Evolutionary conservation across 2,113 vertebrate species (phyloP), one percentile per base, ranked within the genome.

Genomic region (Zapus hudsonius): DNA sequence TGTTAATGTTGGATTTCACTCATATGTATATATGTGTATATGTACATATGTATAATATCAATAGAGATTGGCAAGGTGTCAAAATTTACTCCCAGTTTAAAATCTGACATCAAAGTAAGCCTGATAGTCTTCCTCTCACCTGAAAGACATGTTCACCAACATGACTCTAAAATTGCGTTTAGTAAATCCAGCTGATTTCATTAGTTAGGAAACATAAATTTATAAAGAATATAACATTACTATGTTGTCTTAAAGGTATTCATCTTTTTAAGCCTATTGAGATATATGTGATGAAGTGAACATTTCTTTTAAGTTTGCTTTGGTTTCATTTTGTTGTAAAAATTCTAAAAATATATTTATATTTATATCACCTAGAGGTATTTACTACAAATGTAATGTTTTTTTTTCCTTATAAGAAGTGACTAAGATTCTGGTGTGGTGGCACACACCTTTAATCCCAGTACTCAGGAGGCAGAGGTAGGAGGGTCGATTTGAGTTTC

Each of bases 31-130:
- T n/a, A n/a, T n/a, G n/a, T n/a, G n/a, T n/a, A n/a, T n/a, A n/a
- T n/a, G n/a, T n/a, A n/a, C n/a, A n/a, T n/a, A n/a, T n/a, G n/a
- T n/a, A n/a, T n/a, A n/a, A n/a, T n/a, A 23, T 81, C 86, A 93
- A 79, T 17, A 59, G 12, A 82, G 63, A 55, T 40, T 82, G 29
- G 81, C 69, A 63, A 84, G 15, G 5, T 84, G 23, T 25, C 66
- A 82, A 25, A 90, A 82, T 87, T 66, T 87, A 90, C 38, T 87
- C 52, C 33, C 1, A 36, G 86, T 90, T 95, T 67, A 96, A 96
- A 90, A 69, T 90, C 7, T 31, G 42, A 93, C 59, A 85, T 92
- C 20, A 87, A 81, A 95, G 83, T 11, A 80, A 72, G 22, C 83
- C n/a, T 40, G 42, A 59, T 40, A 83, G 42, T 81, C n/a, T 96